These are phyloP conservation scores for Coelopa frigida DNA, from an alignment of 1,140 invertebrate genomes.

Conservation along the genomic window DNA sequence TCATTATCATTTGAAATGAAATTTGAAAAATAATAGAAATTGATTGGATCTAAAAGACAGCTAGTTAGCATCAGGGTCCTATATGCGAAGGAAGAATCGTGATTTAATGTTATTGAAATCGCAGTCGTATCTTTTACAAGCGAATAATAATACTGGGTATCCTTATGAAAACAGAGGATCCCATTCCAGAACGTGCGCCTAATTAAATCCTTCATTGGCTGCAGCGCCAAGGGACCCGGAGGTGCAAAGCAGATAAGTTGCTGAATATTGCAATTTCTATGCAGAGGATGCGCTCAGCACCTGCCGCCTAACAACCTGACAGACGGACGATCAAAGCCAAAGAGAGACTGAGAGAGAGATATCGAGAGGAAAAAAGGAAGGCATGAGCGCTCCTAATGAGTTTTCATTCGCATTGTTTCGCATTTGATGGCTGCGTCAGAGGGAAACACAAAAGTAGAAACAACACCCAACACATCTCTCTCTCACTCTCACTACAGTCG, in stretches of 20 bases:
- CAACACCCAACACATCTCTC: background rate
- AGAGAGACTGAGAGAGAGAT: too few relatives aligned
- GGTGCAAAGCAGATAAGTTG: background rate
- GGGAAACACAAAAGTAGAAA: background rate
- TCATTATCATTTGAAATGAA: too few relatives aligned
- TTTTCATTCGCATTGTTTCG: slow-evolving; percentile 8
- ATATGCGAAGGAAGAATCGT: too few relatives aligned
- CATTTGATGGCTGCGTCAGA: background rate
- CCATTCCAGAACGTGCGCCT: too few relatives aligned
- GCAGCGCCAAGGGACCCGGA: background rate
- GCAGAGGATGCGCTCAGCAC: background rate
- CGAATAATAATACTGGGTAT: too few relatives aligned
- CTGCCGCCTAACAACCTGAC: background rate
- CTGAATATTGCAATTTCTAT: background rate
- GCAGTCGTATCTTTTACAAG: too few relatives aligned
- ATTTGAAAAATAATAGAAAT: too few relatives aligned
- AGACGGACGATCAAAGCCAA: background rate
- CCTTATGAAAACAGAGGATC: too few relatives aligned
- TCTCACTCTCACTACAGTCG: background rate
- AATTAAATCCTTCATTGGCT: slow-evolving; percentile 2
- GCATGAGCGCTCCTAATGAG: slow-evolving; percentile 11
- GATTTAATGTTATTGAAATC: too few relatives aligned
- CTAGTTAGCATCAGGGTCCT: too few relatives aligned
- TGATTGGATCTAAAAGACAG: too few relatives aligned
- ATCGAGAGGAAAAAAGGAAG: too few relatives aligned